phyloP scores from a whole-genome alignment of 2,888 invertebrate genomes.

The Drosophila parthenogenetica region DNA sequence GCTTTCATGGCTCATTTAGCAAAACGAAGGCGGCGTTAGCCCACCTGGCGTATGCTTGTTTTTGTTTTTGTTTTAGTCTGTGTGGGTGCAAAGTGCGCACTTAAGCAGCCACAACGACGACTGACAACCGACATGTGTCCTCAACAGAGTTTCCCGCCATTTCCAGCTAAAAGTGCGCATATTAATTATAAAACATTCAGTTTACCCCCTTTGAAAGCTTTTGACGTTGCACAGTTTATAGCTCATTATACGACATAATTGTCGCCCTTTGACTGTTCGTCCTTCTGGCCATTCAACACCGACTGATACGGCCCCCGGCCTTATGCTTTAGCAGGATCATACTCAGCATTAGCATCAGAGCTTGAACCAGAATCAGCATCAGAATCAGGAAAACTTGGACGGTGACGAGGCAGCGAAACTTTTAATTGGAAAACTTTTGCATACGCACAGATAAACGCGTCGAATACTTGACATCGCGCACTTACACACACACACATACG shows the following conservation, averaged over 20 bases:
- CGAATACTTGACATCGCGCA: slow-evolving; percentile 48
- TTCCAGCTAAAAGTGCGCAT: slow-evolving; percentile 37
- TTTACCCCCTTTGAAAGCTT: not conserved
- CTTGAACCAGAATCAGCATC: slow-evolving; percentile 25
- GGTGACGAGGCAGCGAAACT: slow-evolving; percentile 49
- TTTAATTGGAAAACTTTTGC: slow-evolving; percentile 76
- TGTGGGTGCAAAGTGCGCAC: slow-evolving; percentile 17
- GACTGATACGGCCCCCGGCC: no score
- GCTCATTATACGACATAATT: slow-evolving; percentile 73
- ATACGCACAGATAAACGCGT: slow-evolving; percentile 73
- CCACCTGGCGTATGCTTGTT: slow-evolving; percentile 57
- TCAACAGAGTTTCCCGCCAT: slow-evolving; percentile 28
- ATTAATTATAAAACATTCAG: slow-evolving; percentile 24
- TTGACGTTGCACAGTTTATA: slow-evolving; percentile 50
- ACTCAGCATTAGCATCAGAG: slow-evolving; percentile 28
- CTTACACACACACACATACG: slow-evolving; percentile 5
- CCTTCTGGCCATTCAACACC: not conserved
- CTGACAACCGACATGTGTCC: slow-evolving; percentile 37
- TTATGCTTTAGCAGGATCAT: slow-evolving; percentile 8
- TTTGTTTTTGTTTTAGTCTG: slow-evolving; percentile 8
- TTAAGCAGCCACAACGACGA: slow-evolving; percentile 28
- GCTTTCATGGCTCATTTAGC: slow-evolving; percentile 57
- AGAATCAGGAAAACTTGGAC: slow-evolving; percentile 27
- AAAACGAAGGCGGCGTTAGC: slow-evolving; percentile 15
- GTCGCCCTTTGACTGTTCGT: slow-evolving; percentile 36